Conservation (phyloP, 2,888 invertebrate genomes). For the Acanthosepion esculentum region DNA sequence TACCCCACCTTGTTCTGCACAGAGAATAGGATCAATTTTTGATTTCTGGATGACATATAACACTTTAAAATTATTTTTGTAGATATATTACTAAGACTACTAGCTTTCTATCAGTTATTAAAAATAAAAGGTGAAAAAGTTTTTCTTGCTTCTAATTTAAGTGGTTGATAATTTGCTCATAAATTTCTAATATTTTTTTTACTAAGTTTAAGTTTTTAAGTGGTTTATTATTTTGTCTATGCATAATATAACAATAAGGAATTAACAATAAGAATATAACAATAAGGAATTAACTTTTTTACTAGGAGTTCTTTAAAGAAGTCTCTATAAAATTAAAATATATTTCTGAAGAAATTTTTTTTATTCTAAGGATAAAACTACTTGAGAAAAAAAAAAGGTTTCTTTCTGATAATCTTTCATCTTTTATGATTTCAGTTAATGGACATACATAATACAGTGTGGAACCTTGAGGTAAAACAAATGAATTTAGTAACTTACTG, state of each 20-base stretch:
- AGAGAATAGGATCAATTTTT: too few species aligned
- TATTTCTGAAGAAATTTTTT: neutral
- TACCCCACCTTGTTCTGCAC: too few species aligned
- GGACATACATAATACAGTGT: neutral
- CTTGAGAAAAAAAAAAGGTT: neutral
- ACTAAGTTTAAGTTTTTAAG: too few species aligned
- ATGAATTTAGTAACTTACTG: neutral
- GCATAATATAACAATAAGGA: neutral
- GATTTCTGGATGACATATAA: neutral
- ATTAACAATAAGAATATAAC: neutral
- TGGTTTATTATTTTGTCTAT: too few species aligned
- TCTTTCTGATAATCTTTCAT: neutral
- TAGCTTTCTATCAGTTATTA: too few species aligned
- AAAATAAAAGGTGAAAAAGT: too few species aligned
- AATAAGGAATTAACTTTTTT: neutral
- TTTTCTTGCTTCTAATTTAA: too few species aligned
- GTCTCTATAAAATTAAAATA: neutral
- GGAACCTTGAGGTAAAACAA: neutral
- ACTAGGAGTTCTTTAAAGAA: neutral
- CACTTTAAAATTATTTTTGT: neutral
- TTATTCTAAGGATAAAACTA: too few species aligned
- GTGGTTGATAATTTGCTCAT: too few species aligned
- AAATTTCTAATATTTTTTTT: too few species aligned
- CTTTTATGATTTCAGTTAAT: conserved; percentile 21
- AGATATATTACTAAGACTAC: too few species aligned